These are phyloP conservation scores for Spilarctia lutea DNA, from an alignment of 2,888 invertebrate genomes.

Conservation along the genomic window DNA sequence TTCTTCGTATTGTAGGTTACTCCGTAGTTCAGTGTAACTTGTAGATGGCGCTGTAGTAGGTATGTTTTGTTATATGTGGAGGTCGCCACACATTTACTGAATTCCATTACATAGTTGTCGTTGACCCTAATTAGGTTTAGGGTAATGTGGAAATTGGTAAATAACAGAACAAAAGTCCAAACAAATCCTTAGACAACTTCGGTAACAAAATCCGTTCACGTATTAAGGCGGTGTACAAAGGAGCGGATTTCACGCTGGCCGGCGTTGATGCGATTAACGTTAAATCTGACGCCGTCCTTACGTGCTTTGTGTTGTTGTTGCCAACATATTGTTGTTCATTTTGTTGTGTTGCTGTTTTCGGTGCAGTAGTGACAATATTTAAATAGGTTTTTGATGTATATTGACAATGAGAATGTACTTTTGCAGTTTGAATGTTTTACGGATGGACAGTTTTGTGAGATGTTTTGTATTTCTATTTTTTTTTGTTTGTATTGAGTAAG, in stretches of 20 bases:
- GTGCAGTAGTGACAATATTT: slow-evolving; percentile 17
- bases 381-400: slow-evolving; percentile 13
- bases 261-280: slow-evolving; percentile 48
- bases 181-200: slow-evolving; percentile 17
- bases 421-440: slow-evolving; percentile 2
- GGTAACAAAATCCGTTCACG: slow-evolving; percentile 35
- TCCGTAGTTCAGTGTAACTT: too few relatives aligned
- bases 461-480: background rate
- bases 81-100: background rate
- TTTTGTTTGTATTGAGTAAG: background rate
- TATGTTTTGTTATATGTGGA: too few relatives aligned
- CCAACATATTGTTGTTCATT: slow-evolving; percentile 43
- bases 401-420: slow-evolving; percentile 9
- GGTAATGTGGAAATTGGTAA: background rate
- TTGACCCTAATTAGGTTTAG: background rate
- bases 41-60: too few relatives aligned
- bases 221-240: slow-evolving; percentile 42
- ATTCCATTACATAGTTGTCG: background rate
- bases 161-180: background rate
- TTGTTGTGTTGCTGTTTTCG: slow-evolving; percentile 29
- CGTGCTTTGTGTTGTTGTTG: slow-evolving; percentile 18
- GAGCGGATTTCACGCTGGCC: slow-evolving; percentile 51
- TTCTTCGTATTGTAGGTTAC: too few relatives aligned
- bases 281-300: slow-evolving; percentile 47
- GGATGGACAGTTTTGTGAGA: background rate